A percentile compares a stretch with the other conserved stretches of the same genome.
phyloP scores from a whole-genome alignment of 2,797 vertebrate species.

The Trematomus bernacchii region DNA sequence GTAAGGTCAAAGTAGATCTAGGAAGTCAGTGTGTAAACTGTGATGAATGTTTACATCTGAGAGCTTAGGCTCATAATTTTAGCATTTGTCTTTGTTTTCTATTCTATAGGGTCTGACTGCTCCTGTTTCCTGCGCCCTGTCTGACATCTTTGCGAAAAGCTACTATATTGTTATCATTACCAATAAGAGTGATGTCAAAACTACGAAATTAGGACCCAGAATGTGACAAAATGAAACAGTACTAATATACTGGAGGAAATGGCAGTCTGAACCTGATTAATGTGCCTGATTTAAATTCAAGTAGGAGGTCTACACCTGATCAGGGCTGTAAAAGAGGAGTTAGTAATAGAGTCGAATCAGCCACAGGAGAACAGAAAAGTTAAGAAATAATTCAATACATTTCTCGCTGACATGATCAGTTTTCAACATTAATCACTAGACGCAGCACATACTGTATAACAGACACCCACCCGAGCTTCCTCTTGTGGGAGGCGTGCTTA shows the following conservation, averaged over 20 bases:
- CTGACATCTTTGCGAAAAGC: not conserved
- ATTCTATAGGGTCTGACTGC: not conserved
- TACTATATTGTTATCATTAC: not conserved
- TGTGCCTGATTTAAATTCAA: constrained; percentile 14
- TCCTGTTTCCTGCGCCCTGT: not conserved
- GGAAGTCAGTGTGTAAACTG: not conserved
- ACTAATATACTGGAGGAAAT: constrained; percentile 4
- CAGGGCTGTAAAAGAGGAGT: constrained; percentile 10
- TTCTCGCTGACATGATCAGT: constrained; percentile 54
- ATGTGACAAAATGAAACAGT: not conserved
- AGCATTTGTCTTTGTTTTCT: not conserved
- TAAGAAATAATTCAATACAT: constrained; percentile 53
- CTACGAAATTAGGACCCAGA: not conserved
- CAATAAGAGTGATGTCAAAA: not conserved
- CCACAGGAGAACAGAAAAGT: constrained; percentile 29
- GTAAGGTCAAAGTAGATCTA: not conserved
- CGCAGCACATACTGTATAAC: constrained; percentile 54
- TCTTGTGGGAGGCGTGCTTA: constrained; percentile 53
- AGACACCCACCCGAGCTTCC: constrained; percentile 64
- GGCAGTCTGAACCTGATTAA: not conserved
- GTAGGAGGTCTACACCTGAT: constrained; percentile 10
- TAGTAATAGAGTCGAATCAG: constrained; percentile 43
- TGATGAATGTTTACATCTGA: constrained; percentile 4
- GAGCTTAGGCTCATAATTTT: not conserved
- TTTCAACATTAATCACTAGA: constrained; percentile 72